These are phyloP conservation scores for Magallana gigas DNA, from an alignment of 1,140 invertebrate species.

Conservation along the genomic window DNA sequence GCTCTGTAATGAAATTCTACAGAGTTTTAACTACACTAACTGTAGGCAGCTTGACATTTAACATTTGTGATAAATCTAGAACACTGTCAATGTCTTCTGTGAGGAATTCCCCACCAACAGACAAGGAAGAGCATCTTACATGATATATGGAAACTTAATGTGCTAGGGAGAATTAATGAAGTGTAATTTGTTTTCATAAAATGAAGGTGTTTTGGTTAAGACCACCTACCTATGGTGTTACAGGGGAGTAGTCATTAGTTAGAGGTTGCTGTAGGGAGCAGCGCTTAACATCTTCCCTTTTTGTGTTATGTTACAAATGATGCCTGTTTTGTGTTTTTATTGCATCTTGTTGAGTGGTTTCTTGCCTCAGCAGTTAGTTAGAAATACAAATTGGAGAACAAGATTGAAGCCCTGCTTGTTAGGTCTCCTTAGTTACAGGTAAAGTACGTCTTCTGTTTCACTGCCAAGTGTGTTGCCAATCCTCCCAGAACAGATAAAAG, in stretches of 20 bases:
- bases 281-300: neutral
- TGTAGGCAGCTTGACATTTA: too few species aligned
- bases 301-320: conserved; percentile 6
- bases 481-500: neutral
- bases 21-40: neutral
- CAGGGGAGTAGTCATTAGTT: neutral
- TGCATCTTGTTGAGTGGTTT: neutral
- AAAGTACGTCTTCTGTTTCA: neutral
- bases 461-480: neutral
- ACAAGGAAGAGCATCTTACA: neutral
- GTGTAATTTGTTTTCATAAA: neutral
- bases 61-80: neutral
- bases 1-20: neutral
- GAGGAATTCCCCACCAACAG: neutral
- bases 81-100: neutral
- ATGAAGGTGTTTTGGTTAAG: neutral
- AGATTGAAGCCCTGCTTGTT: neutral
- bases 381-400: neutral
- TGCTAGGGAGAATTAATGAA: neutral
- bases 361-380: neutral
- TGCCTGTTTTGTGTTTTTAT: neutral
- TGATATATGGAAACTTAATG: neutral
- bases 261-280: neutral
- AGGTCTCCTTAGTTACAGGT: neutral
- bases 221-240: neutral